Conservation (phyloP, 2,797 vertebrate genomes). For the Anableps anableps region DNA sequence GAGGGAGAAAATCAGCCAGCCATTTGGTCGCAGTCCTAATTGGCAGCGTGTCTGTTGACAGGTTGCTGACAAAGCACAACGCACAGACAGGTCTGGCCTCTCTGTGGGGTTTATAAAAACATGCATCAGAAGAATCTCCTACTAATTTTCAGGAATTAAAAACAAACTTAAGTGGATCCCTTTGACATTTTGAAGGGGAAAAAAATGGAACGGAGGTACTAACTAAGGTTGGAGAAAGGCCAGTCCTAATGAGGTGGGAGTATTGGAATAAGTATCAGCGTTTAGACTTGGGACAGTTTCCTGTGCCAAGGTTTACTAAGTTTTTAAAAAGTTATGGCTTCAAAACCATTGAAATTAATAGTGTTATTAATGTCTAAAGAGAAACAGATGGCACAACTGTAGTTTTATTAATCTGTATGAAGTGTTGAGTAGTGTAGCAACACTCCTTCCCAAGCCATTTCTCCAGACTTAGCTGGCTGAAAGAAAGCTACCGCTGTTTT, state of each 20-base stretch:
- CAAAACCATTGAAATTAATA: background rate
- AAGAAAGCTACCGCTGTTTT: background rate
- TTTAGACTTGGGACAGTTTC: background rate
- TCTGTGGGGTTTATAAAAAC: slow-evolving; percentile 49
- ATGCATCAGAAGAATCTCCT: slow-evolving; percentile 64
- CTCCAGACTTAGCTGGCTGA: background rate
- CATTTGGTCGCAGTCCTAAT: slow-evolving; percentile 75
- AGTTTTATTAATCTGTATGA: background rate
- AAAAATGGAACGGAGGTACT: background rate
- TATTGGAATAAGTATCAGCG: background rate
- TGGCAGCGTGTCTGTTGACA: slow-evolving; percentile 70
- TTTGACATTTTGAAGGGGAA: slow-evolving; percentile 45
- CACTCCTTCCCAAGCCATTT: background rate
- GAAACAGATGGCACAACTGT: background rate
- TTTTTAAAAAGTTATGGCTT: background rate
- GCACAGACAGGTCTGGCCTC: slow-evolving; percentile 62
- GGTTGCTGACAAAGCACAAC: slow-evolving; percentile 73
- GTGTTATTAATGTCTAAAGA: background rate
- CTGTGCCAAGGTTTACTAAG: background rate
- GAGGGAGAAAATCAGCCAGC: slow-evolving; percentile 63
- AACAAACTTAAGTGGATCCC: slow-evolving; percentile 30
- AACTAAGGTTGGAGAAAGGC: slow-evolving; percentile 38
- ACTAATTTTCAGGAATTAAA: slow-evolving; percentile 40
- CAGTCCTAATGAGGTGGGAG: slow-evolving; percentile 55
- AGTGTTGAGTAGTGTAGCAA: no score